Evolutionary conservation across 30 jellyfish, hydroid and myxozoan species (phyloP), one percentile per base, ranked within the genome.

Genomic region (Catostylus mosaicus): DNA sequence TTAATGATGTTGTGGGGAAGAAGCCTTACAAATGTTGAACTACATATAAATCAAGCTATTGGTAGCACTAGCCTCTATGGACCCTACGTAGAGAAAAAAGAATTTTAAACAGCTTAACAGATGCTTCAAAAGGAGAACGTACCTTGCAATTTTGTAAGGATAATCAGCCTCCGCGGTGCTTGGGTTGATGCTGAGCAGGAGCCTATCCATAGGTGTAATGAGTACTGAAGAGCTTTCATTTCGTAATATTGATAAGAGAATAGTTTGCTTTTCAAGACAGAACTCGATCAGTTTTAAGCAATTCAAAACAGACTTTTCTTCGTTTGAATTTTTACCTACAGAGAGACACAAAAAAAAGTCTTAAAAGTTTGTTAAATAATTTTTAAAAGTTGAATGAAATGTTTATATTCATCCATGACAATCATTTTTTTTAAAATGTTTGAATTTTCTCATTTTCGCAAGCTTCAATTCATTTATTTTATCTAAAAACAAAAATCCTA

Each of bases 141-240:
- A 92, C 98, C 97, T 92, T 60, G 94, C 84, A 24, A 92, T 82
- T 18, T 79, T 70, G 37, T 60, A 63, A 47, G 92, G 89, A 57
- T 92, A 92, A 82, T 92, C 98, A 16, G 97, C 97, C 57, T 72
- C 84, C 23, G 97, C 98, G 82, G 96, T 86, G 60, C 88, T 81
- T 26, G 98, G 98, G 66, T 92, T 92, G 90, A 92, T 82, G 52
- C 96, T 67, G 31, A 92, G 89, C 57, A 92, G 80, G 78, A 92
- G 85, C 63, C 82, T 88, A 54, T 92, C 96, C 68, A 92, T 48
- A 0, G 96, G 95, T 24, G 98, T 88, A 18, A 82, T 87, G 23
- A 92, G 29, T 24, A 79, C 56, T 9, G 97, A 57, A 4, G 97
- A 72, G 38, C 33, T 69, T 37, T 59, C 84, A 27, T 79, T 64